phyloP scores from a whole-genome alignment of 1,140 invertebrate species.

The Coelopa frigida region DNA sequence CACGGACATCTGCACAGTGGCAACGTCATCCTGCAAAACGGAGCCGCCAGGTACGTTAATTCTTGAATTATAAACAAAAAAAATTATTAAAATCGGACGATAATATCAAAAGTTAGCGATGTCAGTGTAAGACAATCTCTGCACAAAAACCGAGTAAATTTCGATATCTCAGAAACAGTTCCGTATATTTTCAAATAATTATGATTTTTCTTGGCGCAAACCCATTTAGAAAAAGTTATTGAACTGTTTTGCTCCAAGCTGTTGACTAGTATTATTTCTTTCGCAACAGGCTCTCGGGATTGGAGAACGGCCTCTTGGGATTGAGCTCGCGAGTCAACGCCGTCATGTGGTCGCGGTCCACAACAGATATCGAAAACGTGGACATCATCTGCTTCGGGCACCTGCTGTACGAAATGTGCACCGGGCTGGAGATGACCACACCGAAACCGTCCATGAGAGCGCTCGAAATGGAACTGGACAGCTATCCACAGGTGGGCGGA shows the following conservation, averaged over 20 bases:
- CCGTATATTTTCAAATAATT: too few species aligned
- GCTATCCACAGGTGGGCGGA: conserved; percentile 61
- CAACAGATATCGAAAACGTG: conserved; percentile 52
- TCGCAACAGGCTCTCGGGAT: conserved; percentile 59
- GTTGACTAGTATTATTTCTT: too few species aligned
- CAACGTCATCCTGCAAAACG: conserved; percentile 86
- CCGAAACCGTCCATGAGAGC: conserved; percentile 65
- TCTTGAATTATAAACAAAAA: conserved; percentile 1
- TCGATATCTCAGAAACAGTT: too few species aligned
- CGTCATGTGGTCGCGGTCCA: conserved; percentile 47
- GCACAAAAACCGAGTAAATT: too few species aligned
- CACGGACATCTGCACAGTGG: conserved; percentile 82
- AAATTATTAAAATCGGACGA: not conserved
- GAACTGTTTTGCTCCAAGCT: too few species aligned
- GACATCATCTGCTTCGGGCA: conserved; percentile 76
- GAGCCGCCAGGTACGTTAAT: conserved; percentile 59
- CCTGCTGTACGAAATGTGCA: conserved; percentile 85
- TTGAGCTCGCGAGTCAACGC: conserved; percentile 59
- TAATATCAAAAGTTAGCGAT: conserved; percentile 1
- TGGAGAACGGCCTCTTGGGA: conserved; percentile 79
- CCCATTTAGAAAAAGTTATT: too few species aligned
- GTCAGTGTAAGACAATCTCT: not conserved
- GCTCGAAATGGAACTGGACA: conserved; percentile 61
- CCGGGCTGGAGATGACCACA: conserved; percentile 69
- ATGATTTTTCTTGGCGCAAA: too few species aligned